Base-by-base conservation (phyloP, 2,888 invertebrate species). In the Stomorhina lunata region DNA sequence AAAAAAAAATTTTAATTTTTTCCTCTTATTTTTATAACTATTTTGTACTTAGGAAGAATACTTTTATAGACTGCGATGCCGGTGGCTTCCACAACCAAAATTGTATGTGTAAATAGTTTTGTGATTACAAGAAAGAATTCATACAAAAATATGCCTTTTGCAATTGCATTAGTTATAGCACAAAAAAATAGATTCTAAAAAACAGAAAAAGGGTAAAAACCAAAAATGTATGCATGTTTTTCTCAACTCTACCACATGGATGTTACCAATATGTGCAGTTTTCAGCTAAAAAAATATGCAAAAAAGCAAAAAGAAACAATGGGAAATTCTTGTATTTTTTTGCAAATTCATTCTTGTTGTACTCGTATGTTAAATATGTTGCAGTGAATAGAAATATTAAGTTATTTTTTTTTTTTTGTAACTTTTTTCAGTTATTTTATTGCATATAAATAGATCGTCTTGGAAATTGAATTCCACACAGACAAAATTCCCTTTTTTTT, bases 51-150 rank as follows among this genome's bases (percentile, higher is more conserved):
- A 37, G 4, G 10, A n/a, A n/a, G 10, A 55, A 71, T 69, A 69
- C 27, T 65, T 57, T 72, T 79, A 63, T 72, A 79, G 65, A 65
- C 71, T 65, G 7, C 65, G 55, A 65, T 71, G n/a, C 57, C 57
- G 22, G 40, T 55, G 57, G 57, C 65, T 63, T 25, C 17, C 57
- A 37, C 40, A 50, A 15, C 48, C 29, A 59, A 81, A 81, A n/a
- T n/a, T 71, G 55, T 25, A 7, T 76, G 69, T 12, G 69, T 65
- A 71, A 71, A 80, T 80, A 66, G 45, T 66, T 66, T 66, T 81
- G 76, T 81, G 76, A 76, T 71, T 76, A 57, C 10, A 71, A 68
- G 69, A 72, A 55, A 43, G 10, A 20, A n/a, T 29, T 57, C 17
- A 17, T n/a, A 17, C 25, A 10, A 25, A 63, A 34, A 32, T 63